Evolutionary conservation across 2,797 vertebrate genomes (phyloP), one percentile per base, ranked within the genome.

Genomic region (Pitangus sulphuratus): DNA sequence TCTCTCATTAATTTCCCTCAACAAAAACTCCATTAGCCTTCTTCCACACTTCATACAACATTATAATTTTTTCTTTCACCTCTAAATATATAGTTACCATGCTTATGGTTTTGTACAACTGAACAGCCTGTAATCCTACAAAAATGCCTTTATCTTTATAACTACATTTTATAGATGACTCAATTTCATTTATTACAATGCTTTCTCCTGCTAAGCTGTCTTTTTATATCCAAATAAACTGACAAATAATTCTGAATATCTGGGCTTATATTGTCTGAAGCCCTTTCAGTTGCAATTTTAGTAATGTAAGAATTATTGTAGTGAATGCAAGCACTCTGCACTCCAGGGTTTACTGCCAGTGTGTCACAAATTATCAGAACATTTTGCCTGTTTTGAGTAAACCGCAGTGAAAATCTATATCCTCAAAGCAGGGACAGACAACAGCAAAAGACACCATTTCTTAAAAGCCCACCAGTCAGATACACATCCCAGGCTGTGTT

Each of bases 121-220:
- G 64, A 53, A 78, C 33, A n/a, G 40, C 84, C 48, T 57, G 15
- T 56, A 89, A 89, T 12, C 76, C 26, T 50, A 68, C 62, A 93
- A 84, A 89, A 95, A 64, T 17, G 30, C 25, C 71, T 96, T 91
- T 95, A 75, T 69, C 60, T 96, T 95, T 87, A 58, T 50, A 96
- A 94, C 83, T 90, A 20, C 84, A 21, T 89, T 89, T 96, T 80
- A 96, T 48, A 70, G 45, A 47, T 54, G 47, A 54, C 22, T 86
- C 35, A 4, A 47, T 84, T 82, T 93, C 51, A 86, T 80, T 94
- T 87, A 84, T 57, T 89, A 87, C 44, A 83, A 40, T 6, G 5
- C 25, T 40, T 71, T 92, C 85, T 92, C n/a, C 50, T 48, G 10
- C 48, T 86, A 75, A 97, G 47, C 56, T 93, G 54, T 87, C 80